Evolutionary conservation across 2,113 vertebrate genomes (phyloP).

Genomic region (Pseudolaguvia tuberculata): DNA sequence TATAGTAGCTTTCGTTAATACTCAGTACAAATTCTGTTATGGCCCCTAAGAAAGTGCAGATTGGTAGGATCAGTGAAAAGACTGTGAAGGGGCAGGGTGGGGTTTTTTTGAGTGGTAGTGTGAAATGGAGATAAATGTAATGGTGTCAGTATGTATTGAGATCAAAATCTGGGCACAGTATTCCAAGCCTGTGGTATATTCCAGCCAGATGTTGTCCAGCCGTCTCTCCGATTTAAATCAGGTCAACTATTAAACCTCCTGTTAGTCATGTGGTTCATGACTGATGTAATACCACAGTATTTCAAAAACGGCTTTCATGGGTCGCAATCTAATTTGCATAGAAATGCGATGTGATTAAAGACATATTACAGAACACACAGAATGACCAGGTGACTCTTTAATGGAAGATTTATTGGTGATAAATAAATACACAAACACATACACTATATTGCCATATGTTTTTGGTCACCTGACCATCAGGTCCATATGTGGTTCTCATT

Average conservation of each 20-base stretch:
- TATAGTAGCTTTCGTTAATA: too few relatives aligned
- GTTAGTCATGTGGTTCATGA: background rate
- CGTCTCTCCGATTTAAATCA: background rate
- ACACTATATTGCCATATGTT: too few relatives aligned
- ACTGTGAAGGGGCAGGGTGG: too few relatives aligned
- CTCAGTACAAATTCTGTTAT: too few relatives aligned
- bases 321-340: background rate
- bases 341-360: background rate
- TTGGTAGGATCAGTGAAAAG: too few relatives aligned
- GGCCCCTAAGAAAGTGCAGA: too few relatives aligned
- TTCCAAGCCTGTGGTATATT: background rate
- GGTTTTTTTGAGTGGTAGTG: too few relatives aligned
- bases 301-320: background rate
- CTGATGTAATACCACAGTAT: background rate
- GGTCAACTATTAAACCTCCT: background rate
- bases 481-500: too few relatives aligned
- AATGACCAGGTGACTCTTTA: background rate
- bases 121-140: background rate
- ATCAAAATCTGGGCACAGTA: background rate
- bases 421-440: too few relatives aligned
- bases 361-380: background rate
- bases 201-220: background rate
- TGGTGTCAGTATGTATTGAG: background rate
- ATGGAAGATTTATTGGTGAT: too few relatives aligned
- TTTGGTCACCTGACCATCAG: too few relatives aligned